Evolutionary conservation across 2,797 vertebrate genomes (phyloP), one percentile per base, ranked within the genome.

Genomic region (Malacoraja senta): DNA sequence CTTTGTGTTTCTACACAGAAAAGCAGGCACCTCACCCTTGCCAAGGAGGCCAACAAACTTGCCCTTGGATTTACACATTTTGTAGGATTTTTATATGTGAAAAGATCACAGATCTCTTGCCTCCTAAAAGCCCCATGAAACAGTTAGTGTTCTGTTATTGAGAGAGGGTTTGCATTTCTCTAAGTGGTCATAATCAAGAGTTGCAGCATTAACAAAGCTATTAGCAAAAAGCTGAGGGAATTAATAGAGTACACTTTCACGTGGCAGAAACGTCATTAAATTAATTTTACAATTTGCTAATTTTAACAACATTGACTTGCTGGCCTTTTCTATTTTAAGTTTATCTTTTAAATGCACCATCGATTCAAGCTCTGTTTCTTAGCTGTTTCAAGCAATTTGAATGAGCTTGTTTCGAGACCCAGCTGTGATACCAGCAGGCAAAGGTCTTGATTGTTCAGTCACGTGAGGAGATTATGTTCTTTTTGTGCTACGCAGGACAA

Each of bases 1-100:
- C 58, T 74, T 72, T 91, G 86, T 17, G 68, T 44, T 17, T 76
- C 90, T 92, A 44, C 71, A 92, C 13, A 29, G 90, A 68, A 88
- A 68, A 32, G 84, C 84, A 32, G 58, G 32, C 32, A 13, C 53
- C 53, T 61, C 81, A 38, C 71, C 63, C 7, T 74, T 91, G 90
- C 68, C 68, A 91, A 91, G 24, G 72, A 74, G 38, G 72, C 68
- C 24, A 58, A 29, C 71, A 76, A 53, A 92, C 24, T n/a, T 92
- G 24, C 68, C 68, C 32, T 26, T 91, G 38, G 35, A 91, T 72
- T 53, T 72, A 35, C 12, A 12, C 44, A 53, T 76, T 44, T 92
- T 38, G 8, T n/a, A 92, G 53, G 38, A 58, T 53, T 29, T 74
- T 10, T 74, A 74, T 76, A 58, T 84, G 71, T 92, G 71, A 76